These are phyloP conservation scores for Plectus sambesii DNA, from an alignment of 1,140 invertebrate species.

Conservation along the genomic window DNA sequence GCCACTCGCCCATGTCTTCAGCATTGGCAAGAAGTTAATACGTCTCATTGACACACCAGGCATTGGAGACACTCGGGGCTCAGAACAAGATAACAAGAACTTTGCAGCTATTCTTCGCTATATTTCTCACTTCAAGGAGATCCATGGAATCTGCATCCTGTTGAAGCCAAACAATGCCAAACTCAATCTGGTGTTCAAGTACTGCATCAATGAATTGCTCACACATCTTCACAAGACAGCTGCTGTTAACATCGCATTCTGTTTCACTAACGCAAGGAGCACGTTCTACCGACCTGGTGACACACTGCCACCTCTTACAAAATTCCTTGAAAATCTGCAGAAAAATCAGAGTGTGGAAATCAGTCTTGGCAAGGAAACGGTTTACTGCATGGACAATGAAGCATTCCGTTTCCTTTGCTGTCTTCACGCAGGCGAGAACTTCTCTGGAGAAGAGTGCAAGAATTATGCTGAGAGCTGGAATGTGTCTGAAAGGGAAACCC, in stretches of 20 bases:
- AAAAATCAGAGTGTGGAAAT: constrained; percentile 15
- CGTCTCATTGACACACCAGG: constrained; percentile 30
- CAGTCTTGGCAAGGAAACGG: constrained; percentile 6
- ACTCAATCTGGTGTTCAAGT: constrained; percentile 25
- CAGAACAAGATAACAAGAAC: constrained; percentile 24
- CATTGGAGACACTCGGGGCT: constrained; percentile 25
- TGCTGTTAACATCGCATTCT: constrained; percentile 28
- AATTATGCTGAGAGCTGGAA: no score
- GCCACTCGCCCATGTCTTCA: no score
- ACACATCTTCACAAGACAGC: constrained; percentile 18
- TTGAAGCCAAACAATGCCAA: constrained; percentile 31
- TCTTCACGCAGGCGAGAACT: no score
- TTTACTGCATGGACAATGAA: constrained; percentile 26
- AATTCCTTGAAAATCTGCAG: constrained; percentile 6
- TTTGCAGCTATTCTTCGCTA: constrained; percentile 22
- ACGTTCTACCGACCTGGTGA: constrained; percentile 26
- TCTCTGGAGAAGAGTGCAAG: no score
- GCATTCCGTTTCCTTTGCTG: constrained; percentile 20
- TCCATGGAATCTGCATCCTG: constrained; percentile 34
- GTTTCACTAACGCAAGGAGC: constrained; percentile 27
- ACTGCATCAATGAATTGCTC: constrained; percentile 38
- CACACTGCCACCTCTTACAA: constrained; percentile 14
- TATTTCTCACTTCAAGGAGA: constrained; percentile 9
- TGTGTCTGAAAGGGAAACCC: no score
- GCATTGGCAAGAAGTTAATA: no score